phyloP scores from a whole-genome alignment of 2,797 vertebrate genomes.

The Hipposideros larvatus region DNA sequence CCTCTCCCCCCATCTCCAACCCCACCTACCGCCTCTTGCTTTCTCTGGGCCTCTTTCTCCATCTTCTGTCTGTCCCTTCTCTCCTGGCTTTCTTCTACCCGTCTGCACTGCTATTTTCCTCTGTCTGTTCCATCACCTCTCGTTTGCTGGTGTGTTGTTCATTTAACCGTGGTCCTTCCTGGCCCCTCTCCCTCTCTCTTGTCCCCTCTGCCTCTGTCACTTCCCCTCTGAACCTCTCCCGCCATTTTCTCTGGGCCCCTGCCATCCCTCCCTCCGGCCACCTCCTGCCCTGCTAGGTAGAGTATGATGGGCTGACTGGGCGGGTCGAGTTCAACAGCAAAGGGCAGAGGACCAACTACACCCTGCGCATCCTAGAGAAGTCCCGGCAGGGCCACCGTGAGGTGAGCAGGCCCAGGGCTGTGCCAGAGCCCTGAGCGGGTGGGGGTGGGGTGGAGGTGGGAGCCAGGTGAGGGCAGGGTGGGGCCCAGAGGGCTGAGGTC shows the following conservation, averaged over 20 bases:
- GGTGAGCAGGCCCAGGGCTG: conserved; percentile 86
- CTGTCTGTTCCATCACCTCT: background rate
- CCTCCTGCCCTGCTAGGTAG: conserved; percentile 90
- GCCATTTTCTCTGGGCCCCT: conserved; percentile 39
- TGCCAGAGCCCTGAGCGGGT: background rate
- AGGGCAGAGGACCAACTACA: conserved; percentile 96
- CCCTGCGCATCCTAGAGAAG: conserved; percentile 94
- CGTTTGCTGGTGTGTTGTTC: background rate
- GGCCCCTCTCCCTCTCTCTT: conserved; percentile 8
- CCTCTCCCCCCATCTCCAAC: background rate
- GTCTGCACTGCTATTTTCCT: background rate
- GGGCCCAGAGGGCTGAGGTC: background rate
- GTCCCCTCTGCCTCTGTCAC: conserved; percentile 6
- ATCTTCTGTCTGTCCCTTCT: background rate
- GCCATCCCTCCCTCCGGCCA: conserved; percentile 69
- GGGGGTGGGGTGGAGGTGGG: background rate
- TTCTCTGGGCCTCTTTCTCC: conserved; percentile 68
- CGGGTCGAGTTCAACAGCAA: conserved; percentile 97
- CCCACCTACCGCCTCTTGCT: rapidly evolving
- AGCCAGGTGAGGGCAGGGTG: background rate
- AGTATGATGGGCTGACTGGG: conserved; percentile 94
- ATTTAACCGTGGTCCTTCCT: conserved; percentile 9
- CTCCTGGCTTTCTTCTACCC: background rate
- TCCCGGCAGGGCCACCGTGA: conserved; percentile 92
- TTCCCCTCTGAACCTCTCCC: background rate